phyloP scores from a whole-genome alignment of 2,113 vertebrate genomes.

The Hemiscyllium ocellatum region DNA sequence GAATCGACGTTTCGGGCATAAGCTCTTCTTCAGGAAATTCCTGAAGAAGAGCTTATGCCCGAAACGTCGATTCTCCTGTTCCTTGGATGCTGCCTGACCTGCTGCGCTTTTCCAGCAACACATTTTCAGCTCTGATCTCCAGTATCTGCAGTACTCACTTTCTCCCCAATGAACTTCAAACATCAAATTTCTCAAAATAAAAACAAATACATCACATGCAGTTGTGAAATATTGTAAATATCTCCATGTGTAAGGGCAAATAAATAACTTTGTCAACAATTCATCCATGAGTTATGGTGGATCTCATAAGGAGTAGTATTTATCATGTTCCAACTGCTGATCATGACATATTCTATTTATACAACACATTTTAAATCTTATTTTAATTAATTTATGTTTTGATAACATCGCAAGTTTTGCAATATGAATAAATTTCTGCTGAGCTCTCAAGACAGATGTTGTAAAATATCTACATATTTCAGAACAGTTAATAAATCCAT shows the following conservation, averaged over 20 bases:
- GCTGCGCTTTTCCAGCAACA: too few relatives aligned
- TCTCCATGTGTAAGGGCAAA: not conserved
- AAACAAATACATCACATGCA: not conserved
- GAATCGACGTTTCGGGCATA: too few relatives aligned
- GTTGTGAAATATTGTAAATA: constrained; percentile 12
- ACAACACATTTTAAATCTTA: constrained; percentile 30
- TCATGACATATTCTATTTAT: constrained; percentile 20
- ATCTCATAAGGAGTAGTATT: not conserved
- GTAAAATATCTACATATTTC: constrained; percentile 24
- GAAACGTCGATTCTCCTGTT: too few relatives aligned
- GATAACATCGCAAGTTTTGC: not conserved
- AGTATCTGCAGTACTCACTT: too few relatives aligned
- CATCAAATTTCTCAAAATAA: not conserved
- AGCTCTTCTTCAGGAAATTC: too few relatives aligned
- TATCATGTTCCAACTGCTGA: not conserved
- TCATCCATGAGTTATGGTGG: not conserved
- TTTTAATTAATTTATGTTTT: constrained; percentile 28
- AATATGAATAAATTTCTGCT: not conserved
- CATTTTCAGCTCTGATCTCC: too few relatives aligned
- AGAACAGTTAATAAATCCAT: constrained; percentile 24
- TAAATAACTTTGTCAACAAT: not conserved
- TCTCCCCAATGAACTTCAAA: not conserved
- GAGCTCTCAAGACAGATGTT: not conserved
- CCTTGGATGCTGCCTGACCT: too few relatives aligned
- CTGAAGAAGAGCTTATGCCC: too few relatives aligned